Evolutionary conservation across 2,888 invertebrate genomes (phyloP), one percentile per base, ranked within the genome.

Genomic region (Brachypalpus laphriformis): DNA sequence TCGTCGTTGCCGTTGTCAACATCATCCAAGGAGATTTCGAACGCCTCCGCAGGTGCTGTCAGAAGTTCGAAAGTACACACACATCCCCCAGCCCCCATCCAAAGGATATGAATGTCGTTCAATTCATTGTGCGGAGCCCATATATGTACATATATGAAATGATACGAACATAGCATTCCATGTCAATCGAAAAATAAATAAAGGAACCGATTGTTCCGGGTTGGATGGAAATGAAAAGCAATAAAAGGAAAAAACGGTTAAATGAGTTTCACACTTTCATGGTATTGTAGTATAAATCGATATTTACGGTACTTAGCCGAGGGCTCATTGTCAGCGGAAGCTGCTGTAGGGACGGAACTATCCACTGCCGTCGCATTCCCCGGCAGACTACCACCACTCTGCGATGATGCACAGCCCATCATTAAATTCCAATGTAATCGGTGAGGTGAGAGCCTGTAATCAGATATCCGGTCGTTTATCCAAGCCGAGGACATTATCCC

Each of bases 11-110:
- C 70, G 49, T 86, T 54, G 22, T 31, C 72, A 18, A 76, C 87
- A 34, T 85, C 87, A 28, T 88, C 89, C 37, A 94, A 88, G 0
- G 94, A 94, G 11, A 95, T 94, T 90, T 94, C 94, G 89, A 94
- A 95, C 0, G 94, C 94, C 87, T 94, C 92, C 4, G 94, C 93
- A 92, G 92, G 87, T 71, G 91, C 91, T 91, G 71, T 80, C 74
- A 70, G 20, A 65, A 72, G 71, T 77, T 82, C 8, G 3, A 65
- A 47, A 45, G 37, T 40, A 25, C 45, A 56, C 40, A 37, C 31
- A 9, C 28, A 31, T 6, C 42, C 6, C 16, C 6, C 20, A n/a
- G 8, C 25, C 25, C 25, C 45, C 59, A 63, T 56, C 31, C n/a
- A 57, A 25, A 61, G 42, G 61, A 76, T 77, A 71, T 66, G 70